Evolutionary conservation across 2,888 invertebrate species (phyloP).

Genomic region (Pasiphila rectangulata): DNA sequence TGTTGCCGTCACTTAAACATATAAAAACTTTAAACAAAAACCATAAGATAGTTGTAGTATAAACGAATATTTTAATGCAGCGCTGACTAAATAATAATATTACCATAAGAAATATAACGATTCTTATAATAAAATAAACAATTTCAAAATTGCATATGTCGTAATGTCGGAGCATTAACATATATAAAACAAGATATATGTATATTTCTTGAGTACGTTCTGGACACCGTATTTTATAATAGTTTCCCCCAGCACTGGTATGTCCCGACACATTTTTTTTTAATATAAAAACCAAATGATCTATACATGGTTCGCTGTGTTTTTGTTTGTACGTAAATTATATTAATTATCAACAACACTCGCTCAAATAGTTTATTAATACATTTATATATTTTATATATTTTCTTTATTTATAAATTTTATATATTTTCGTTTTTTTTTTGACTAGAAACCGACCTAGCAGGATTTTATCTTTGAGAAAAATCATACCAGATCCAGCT

Average conservation of each 20-base stretch:
- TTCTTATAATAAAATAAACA: no score
- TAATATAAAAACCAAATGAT: slow-evolving; percentile 15
- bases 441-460: slow-evolving; percentile 24
- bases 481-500: slow-evolving; percentile 14
- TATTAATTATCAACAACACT: no score
- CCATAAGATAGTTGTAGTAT: no score
- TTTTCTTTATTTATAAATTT: slow-evolving; percentile 1
- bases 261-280: slow-evolving; percentile 16
- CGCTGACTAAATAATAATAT: no score
- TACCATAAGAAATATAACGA: no score
- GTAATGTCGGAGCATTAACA: no score
- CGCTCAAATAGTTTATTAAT: slow-evolving; percentile 8
- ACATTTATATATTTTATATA: slow-evolving; percentile 5
- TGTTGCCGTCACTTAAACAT: no score
- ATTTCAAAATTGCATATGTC: no score
- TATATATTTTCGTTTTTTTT: slow-evolving; percentile 8
- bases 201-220: background rate
- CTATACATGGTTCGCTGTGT: slow-evolving; percentile 20
- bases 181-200: no score
- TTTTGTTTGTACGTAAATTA: slow-evolving; percentile 14
- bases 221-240: slow-evolving; percentile 14
- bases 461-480: slow-evolving; percentile 13
- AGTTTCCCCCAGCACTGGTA: slow-evolving; percentile 28
- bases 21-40: no score
- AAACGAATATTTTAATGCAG: no score